Base-by-base conservation (phyloP, 2,888 invertebrate species). In the Lycia hirtaria region DNA sequence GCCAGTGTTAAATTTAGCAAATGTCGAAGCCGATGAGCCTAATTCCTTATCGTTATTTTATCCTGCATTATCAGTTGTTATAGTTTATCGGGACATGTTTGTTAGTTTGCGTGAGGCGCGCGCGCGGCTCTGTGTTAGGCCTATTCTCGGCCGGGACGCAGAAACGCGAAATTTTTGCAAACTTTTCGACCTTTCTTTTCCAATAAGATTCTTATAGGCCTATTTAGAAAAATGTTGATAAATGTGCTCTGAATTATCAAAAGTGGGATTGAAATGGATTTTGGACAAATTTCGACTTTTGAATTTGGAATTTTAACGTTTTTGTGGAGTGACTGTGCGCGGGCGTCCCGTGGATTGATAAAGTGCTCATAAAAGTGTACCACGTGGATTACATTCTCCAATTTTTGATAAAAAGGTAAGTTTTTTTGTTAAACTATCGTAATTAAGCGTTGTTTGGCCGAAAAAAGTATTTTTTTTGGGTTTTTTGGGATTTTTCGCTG, bases 151-250 rank as follows among this genome's bases (percentile, higher is more conserved):
- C 64, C 32, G 60, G 56, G 75, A 77, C 78, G 79, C 76, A 65
- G 60, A 43, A 53, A 63, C 72, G 87, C 89, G 68, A 89, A 88
- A 75, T 68, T 76, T 89, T 87, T 78, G 90, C 90, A 84, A 81
- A 78, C 69, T 69, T 81, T 60, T 54, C 65, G 62, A 45, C 65
- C 62, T 59, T 69, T 71, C 66, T 72, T 71, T 67, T 73, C 88
- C 80, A 85, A 88, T 88, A 90, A 90, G 88, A 91, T 85, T 90
- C 88, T 79, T 88, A 82, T 91, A 91, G 90, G 90, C 90, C 90
- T 87, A 89, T 87, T 88, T 87, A 78, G 74, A 75, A 69, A 65
- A 74, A 67, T 64, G 43, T 53, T 61, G 40, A 59, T 75, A 72
- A 67, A 51, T 61, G 64, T 51, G 61, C 65, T n/a, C 32, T 60